Base-by-base conservation (phyloP, 2,113 vertebrate species). In the Eulemur rufifrons region DNA sequence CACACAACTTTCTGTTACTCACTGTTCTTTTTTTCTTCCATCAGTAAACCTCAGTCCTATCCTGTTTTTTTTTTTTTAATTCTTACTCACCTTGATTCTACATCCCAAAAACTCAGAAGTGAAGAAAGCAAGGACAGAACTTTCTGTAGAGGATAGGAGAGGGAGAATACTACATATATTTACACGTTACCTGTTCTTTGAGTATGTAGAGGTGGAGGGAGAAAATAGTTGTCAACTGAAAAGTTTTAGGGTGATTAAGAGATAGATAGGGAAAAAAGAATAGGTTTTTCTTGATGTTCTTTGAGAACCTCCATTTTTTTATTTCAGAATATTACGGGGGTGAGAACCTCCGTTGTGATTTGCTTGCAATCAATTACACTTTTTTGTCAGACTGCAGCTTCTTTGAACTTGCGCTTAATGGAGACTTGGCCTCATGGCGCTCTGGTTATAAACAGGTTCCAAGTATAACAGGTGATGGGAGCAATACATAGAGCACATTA, bases 381-480 rank as follows among this genome's bases (percentile, higher is more conserved):
- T 81, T 90, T 91, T 92, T 74, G 39, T 82, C 77, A 96, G 77
- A 27, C 47, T 61, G 14, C 4, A 68, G 39, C n/a, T 83, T 82
- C 50, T 92, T 64, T 71, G 45, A 85, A 81, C 76, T 91, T 69
- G 54, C 12, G 59, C 29, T 91, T 86, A 85, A 45, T 94, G 86
- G 59, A 77, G 32, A 77, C 61, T 52, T 25, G 10, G 13, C 34
- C 14, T 90, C 29, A 8, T 2, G 2, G 29, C 47, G 39, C 13
- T 87, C 8, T 52, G 23, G 3, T 56, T 87, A 80, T 56, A 64
- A 39, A 73, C 0, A 83, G 45, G 1, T 37, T 89, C 78, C 68
- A 86, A 23, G n/a, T 50, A 66, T n/a, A 29, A n/a, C 8, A 50
- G 37, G 54, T 63, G 5, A 27, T 47, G 6, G 37, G 63, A 82